Evolutionary conservation across 2,888 invertebrate species (phyloP).

Genomic region (Pocota personata): DNA sequence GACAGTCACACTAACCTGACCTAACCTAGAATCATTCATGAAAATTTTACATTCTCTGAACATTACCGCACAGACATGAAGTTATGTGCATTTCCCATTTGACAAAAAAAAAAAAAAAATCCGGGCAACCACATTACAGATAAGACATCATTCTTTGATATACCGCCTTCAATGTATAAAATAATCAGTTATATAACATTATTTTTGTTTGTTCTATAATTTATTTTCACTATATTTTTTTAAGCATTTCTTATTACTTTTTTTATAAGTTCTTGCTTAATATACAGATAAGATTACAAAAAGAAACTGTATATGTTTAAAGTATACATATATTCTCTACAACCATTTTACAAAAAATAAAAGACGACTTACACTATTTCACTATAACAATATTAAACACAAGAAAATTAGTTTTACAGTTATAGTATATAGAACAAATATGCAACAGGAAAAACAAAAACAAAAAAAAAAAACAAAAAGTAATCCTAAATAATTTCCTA

Average conservation of each 20-base stretch:
- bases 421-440: slow-evolving; percentile 6
- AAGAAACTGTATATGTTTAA: slow-evolving; percentile 27
- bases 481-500: slow-evolving; percentile 50
- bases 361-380: slow-evolving; percentile 8
- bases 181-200: background rate
- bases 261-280: slow-evolving; percentile 11
- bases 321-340: slow-evolving; percentile 43
- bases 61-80: too few relatives aligned
- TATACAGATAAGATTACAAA: slow-evolving; percentile 3
- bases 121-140: too few relatives aligned
- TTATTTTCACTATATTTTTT: background rate
- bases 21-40: too few relatives aligned
- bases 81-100: too few relatives aligned
- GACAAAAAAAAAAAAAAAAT: too few relatives aligned
- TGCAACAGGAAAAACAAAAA: slow-evolving; percentile 17
- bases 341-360: slow-evolving; percentile 59
- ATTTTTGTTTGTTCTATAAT: background rate
- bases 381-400: background rate
- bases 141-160: too few relatives aligned
- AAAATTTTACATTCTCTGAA: too few relatives aligned
- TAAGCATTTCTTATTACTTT: background rate
- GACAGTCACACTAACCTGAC: too few relatives aligned
- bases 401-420: background rate
- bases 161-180: background rate
- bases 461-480: slow-evolving; percentile 26